These are phyloP conservation scores for Tachycineta bicolor DNA, from an alignment of 2,113 vertebrate genomes.

Conservation along the genomic window DNA sequence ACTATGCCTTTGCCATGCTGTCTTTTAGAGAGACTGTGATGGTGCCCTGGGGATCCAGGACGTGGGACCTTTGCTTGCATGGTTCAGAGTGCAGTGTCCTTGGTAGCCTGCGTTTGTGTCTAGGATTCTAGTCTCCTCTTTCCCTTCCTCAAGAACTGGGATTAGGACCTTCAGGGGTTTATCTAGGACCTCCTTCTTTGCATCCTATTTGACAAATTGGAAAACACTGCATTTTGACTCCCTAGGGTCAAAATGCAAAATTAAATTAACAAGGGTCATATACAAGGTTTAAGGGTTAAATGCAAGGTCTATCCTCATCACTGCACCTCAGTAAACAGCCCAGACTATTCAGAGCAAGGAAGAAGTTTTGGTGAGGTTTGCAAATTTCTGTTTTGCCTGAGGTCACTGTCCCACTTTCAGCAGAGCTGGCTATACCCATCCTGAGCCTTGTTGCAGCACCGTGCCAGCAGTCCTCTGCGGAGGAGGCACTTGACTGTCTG, in stretches of 20 bases:
- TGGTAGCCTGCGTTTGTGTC: neutral
- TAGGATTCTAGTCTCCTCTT: neutral
- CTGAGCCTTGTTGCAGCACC: neutral
- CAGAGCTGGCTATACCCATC: neutral
- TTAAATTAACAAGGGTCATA: neutral
- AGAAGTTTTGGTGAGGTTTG: neutral
- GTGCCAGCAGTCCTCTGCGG: neutral
- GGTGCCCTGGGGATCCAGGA: neutral
- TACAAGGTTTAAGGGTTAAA: neutral
- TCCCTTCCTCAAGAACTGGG: neutral
- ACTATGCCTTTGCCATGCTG: neutral
- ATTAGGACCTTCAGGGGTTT: neutral
- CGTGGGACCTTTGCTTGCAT: neutral
- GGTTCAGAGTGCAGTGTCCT: neutral
- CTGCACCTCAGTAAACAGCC: neutral
- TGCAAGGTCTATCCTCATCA: neutral
- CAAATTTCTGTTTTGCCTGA: conserved; percentile 10
- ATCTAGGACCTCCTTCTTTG: neutral
- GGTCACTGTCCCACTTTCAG: conserved; percentile 46
- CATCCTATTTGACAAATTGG: neutral
- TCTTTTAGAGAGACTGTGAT: accelerated
- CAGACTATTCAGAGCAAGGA: neutral
- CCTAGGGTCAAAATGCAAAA: neutral
- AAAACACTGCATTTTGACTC: neutral
- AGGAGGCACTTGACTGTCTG: conserved; percentile 34